Conservation (phyloP, 1,140 invertebrate species). For the Saccostrea echinata region DNA sequence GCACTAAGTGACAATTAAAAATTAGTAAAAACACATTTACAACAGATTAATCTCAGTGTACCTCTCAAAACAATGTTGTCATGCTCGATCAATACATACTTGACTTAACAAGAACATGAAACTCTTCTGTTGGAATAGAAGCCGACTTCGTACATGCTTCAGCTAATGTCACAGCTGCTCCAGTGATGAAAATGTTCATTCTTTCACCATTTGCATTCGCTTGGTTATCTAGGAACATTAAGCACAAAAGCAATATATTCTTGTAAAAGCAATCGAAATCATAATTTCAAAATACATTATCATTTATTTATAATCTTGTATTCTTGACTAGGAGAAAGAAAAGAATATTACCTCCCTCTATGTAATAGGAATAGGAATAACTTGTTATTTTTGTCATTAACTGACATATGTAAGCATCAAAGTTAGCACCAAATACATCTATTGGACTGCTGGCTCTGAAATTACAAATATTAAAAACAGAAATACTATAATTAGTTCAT, state of each 20-base stretch:
- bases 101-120: conserved; percentile 4
- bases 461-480: neutral
- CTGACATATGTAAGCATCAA: conserved; percentile 34
- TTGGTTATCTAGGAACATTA: conserved; percentile 7
- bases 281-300: neutral
- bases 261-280: neutral
- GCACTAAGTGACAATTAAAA: no score
- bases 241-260: neutral
- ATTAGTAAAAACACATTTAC: no score
- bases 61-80: neutral
- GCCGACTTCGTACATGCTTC: neutral
- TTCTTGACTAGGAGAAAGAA: neutral
- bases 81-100: neutral
- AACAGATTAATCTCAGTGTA: no score
- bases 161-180: neutral
- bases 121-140: neutral
- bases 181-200: conserved; percentile 12
- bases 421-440: conserved; percentile 2
- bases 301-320: neutral
- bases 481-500: no score
- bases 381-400: neutral
- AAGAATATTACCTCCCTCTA: neutral
- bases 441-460: neutral
- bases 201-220: neutral
- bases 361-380: conserved; percentile 32